Conservation (phyloP, 2,797 vertebrate genomes). For the Crenichthys baileyi region DNA sequence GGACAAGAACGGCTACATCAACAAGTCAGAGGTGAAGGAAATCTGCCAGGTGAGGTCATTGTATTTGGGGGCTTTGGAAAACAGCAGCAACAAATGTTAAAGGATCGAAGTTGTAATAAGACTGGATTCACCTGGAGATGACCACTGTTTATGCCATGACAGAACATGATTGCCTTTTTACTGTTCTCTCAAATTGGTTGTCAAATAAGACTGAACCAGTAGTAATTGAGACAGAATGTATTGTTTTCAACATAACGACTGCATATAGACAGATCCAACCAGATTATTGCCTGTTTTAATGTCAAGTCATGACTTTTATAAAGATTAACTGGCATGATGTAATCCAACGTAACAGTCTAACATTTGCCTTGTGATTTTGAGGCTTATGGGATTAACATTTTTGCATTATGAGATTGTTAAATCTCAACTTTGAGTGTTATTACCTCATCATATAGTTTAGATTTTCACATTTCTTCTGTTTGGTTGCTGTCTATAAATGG, state of each 20-base stretch:
- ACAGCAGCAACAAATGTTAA: not conserved
- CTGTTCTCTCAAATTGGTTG: not conserved
- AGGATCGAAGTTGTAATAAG: not conserved
- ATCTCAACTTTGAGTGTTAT: not conserved
- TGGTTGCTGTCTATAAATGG: constrained; percentile 11
- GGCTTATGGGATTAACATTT: constrained; percentile 1
- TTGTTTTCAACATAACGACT: not conserved
- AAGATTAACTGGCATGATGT: not conserved
- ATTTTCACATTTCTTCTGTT: not conserved
- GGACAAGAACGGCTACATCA: constrained; percentile 87
- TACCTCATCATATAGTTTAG: not conserved
- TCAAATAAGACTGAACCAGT: not conserved
- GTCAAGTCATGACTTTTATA: not conserved
- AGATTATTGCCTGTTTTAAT: not conserved
- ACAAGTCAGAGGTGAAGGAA: constrained; percentile 83
- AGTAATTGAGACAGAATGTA: not conserved
- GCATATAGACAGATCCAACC: not conserved
- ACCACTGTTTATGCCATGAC: not conserved
- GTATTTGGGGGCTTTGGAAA: not conserved
- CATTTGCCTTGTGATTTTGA: not conserved
- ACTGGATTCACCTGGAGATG: not conserved
- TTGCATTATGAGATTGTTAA: not conserved
- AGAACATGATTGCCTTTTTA: not conserved
- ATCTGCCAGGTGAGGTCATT: constrained; percentile 81
- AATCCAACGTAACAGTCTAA: not conserved